Evolutionary conservation across 2,797 vertebrate species (phyloP).

Genomic region (Sebastolobus alascanus): DNA sequence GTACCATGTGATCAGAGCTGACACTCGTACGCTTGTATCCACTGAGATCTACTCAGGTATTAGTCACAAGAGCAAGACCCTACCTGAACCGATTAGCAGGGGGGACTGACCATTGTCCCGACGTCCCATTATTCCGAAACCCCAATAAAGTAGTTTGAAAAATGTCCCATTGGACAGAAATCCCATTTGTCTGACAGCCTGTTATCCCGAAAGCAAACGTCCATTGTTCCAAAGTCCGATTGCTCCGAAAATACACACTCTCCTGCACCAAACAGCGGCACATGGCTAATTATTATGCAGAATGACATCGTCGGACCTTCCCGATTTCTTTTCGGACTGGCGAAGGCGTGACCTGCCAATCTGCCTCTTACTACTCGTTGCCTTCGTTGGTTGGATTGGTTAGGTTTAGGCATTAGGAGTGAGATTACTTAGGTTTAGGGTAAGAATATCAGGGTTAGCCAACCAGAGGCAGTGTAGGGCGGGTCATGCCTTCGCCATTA

Average conservation of each 20-base stretch:
- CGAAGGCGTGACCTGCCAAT: neutral
- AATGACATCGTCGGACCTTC: too few relatives aligned
- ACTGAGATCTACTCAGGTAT: neutral
- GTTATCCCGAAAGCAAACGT: too few relatives aligned
- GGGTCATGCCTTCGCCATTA: neutral
- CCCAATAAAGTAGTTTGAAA: too few relatives aligned
- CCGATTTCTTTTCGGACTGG: neutral
- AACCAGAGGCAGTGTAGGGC: neutral
- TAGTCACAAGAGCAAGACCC: neutral
- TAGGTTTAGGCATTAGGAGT: neutral
- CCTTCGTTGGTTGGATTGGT: neutral
- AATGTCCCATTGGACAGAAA: neutral
- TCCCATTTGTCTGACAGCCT: neutral
- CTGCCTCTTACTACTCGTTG: neutral
- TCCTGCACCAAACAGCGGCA: too few relatives aligned
- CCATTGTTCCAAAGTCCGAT: too few relatives aligned
- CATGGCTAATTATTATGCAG: too few relatives aligned
- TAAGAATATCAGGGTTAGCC: neutral
- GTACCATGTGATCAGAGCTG: neutral
- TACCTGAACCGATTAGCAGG: neutral
- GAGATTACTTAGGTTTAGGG: neutral
- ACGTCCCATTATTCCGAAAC: too few relatives aligned
- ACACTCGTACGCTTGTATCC: neutral
- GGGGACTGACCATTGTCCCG: too few relatives aligned
- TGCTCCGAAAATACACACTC: too few relatives aligned